Conservation (phyloP, 2,888 invertebrate species). For the Plusia festucae region DNA sequence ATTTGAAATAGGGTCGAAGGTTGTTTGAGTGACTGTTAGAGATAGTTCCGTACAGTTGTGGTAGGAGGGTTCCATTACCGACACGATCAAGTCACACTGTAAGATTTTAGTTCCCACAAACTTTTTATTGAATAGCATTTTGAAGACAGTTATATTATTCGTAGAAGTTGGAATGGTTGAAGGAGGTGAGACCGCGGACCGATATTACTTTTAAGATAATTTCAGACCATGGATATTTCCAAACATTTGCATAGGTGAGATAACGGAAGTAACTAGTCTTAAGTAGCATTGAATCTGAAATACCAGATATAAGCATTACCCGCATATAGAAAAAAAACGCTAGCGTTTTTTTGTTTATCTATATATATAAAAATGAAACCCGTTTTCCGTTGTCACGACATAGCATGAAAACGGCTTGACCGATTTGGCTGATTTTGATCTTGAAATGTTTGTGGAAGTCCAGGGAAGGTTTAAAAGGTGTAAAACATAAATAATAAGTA, state of each 20-base stretch:
- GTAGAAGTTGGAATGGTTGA: slow-evolving; percentile 17
- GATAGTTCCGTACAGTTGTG: slow-evolving; percentile 40
- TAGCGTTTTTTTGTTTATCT: too few relatives aligned
- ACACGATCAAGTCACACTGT: slow-evolving; percentile 68
- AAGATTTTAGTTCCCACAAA: slow-evolving; percentile 60
- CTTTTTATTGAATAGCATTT: slow-evolving; percentile 49
- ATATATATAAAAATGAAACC: too few relatives aligned
- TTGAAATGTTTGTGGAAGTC: too few relatives aligned
- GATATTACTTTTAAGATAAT: slow-evolving; percentile 6
- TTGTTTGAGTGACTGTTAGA: slow-evolving; percentile 12
- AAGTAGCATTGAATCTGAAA: background rate
- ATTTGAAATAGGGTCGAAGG: slow-evolving; percentile 33
- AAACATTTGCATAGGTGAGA: background rate
- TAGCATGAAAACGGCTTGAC: too few relatives aligned
- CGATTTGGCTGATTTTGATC: too few relatives aligned
- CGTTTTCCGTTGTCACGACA: too few relatives aligned
- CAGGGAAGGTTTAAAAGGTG: too few relatives aligned
- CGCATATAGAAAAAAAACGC: too few relatives aligned
- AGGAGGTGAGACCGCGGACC: slow-evolving; percentile 9
- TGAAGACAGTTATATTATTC: slow-evolving; percentile 38
- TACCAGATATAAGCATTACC: too few relatives aligned
- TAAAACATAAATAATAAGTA: too few relatives aligned
- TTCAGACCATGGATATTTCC: background rate
- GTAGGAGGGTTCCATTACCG: slow-evolving; percentile 60
- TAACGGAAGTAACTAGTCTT: background rate